A percentile compares a stretch with the other conserved stretches of the same genome.
These are phyloP conservation scores for Agelas oroides DNA, from an alignment of 37 sponge, comb jelly and placozoan species.

Conservation along the genomic window DNA sequence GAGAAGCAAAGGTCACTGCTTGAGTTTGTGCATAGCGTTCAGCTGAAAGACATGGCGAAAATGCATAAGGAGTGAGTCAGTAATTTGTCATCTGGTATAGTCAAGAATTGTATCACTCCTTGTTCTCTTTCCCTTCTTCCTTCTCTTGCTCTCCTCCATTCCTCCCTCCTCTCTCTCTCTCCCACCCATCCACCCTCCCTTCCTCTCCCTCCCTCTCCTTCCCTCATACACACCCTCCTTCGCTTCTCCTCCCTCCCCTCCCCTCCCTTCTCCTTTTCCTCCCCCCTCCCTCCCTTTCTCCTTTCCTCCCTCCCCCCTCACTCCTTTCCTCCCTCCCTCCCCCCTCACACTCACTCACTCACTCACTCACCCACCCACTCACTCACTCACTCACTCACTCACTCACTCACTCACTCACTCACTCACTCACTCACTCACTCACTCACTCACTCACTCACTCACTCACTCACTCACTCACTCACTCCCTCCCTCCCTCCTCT, in stretches of 20 bases:
- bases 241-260: too few species aligned
- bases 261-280: background rate
- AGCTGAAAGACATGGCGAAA: slow-evolving; percentile 31
- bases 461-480: too few species aligned
- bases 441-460: too few species aligned
- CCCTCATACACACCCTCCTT: background rate
- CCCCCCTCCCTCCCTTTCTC: background rate
- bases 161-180: background rate
- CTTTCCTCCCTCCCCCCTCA: background rate
- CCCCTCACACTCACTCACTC: background rate
- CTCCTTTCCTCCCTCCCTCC: slow-evolving; percentile 4
- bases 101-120: background rate
- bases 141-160: background rate
- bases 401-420: too few species aligned
- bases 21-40: slow-evolving; percentile 19
- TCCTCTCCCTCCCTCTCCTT: background rate
- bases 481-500: background rate
- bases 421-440: too few species aligned
- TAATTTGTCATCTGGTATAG: background rate
- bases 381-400: background rate
- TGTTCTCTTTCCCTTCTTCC: background rate
- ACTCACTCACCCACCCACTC: too few species aligned
- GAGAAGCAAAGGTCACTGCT: slow-evolving; percentile 44
- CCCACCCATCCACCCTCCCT: background rate
- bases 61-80: slow-evolving; percentile 34